phyloP scores from a whole-genome alignment of 2,797 vertebrate genomes.

The Anniella stebbinsi region DNA sequence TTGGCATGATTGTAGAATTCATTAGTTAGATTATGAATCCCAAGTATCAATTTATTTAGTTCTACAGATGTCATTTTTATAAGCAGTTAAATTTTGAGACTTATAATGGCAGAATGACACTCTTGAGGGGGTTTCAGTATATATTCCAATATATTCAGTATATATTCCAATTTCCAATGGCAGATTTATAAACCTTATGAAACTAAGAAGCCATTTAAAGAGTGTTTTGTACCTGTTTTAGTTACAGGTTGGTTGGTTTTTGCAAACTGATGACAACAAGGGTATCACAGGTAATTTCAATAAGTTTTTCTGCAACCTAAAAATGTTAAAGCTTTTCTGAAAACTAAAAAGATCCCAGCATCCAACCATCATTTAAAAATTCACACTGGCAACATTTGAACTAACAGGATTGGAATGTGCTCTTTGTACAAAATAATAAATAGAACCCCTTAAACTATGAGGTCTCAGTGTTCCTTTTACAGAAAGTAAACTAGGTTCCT shows the following conservation, averaged over 20 bases:
- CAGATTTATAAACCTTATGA: not conserved
- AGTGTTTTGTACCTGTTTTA: not conserved
- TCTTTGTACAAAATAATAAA: slow-evolving; percentile 18
- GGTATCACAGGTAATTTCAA: slow-evolving; percentile 51
- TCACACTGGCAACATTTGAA: slow-evolving; percentile 42
- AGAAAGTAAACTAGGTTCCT: slow-evolving; percentile 48
- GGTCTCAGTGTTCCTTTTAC: slow-evolving; percentile 33
- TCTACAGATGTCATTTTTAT: too few relatives aligned
- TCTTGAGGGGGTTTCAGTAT: too few relatives aligned
- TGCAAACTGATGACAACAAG: slow-evolving; percentile 40
- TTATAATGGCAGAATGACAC: too few relatives aligned
- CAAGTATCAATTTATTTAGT: too few relatives aligned
- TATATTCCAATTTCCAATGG: not conserved
- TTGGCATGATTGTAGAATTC: too few relatives aligned
- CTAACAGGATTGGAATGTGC: slow-evolving; percentile 32
- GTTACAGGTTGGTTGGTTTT: not conserved
- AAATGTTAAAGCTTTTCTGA: slow-evolving; percentile 48
- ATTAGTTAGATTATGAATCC: too few relatives aligned
- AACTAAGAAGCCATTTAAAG: not conserved
- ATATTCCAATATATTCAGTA: too few relatives aligned
- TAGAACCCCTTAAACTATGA: slow-evolving; percentile 35
- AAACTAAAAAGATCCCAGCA: slow-evolving; percentile 27
- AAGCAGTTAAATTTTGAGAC: too few relatives aligned
- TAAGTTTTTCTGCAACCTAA: slow-evolving; percentile 35
- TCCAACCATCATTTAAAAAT: slow-evolving; percentile 21